Base-by-base conservation (phyloP, 2,113 vertebrate genomes). In the Dicaeum eximium region DNA sequence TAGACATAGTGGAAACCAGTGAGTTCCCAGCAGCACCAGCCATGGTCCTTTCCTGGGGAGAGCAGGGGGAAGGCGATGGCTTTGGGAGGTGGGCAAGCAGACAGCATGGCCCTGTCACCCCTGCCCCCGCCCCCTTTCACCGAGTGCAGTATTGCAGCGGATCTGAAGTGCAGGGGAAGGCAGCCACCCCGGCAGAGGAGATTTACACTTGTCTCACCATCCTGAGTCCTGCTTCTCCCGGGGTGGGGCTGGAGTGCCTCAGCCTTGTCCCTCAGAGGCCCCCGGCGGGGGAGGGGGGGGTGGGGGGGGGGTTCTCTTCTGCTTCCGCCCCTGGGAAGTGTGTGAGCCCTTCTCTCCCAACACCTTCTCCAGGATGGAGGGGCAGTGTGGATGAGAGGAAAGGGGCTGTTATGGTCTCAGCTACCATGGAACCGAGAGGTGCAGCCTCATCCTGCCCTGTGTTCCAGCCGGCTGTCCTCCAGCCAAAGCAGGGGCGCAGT, bases 401-500 rank as follows among this genome's bases (percentile, higher is more conserved):
- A 85, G 38, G 37, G 45, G 58, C 23, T 75, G 42, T 67, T 48
- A 45, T 37, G 65, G 37, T 71, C 85, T 73, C 5, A 0, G 24
- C 87, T 91, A 47, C 48, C 7, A 0, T 31, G 51, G 62, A 53
- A 45, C 18, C 6, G 8, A n/a, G 72, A 92, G 81, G 48, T 45
- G 47, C 54, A 88, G 70, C 42, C 69, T 44, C 57, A 12, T 86
- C 65, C 58, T 75, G 82, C 65, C 53, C 54, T 8, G 4, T 15
- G 5, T 27, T 57, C 61, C 2, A 16, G 60, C 74, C 2, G 18
- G 92, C 85, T 72, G 42, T 74, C 22, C 67, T 94, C 91, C 94
- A 94, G 94, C 65, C 56, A 71, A 96, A 92, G 96, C 91, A 95
- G 82, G 91, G 94, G 95, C 42, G 88, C 74, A 94, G 91, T 80